Evolutionary conservation across 1,140 invertebrate genomes (phyloP), one percentile per base, ranked within the genome.

Genomic region (Ladona fulva): DNA sequence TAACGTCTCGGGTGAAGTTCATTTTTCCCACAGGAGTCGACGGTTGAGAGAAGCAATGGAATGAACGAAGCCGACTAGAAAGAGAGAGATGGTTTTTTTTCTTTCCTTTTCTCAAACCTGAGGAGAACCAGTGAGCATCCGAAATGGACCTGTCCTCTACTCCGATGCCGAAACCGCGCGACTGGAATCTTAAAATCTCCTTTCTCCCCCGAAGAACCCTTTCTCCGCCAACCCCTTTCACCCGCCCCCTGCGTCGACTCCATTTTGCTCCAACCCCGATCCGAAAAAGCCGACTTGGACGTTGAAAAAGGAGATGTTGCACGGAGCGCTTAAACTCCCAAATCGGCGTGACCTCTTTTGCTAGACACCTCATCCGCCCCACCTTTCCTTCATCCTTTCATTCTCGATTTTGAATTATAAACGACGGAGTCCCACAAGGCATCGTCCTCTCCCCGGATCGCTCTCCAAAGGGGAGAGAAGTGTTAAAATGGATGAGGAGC

Each of bases 331-430:
- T 37, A 37, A 37, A 22, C 52, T 22, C 52, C 52, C 52, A 22
- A 66, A 66, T 37, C 52, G 52, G 1, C n/a, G 52, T 66, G 52
- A 66, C 52, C 52, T 66, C 52, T 66, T 66, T 66, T 22, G 14
- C 52, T 66, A 66, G 52, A 66, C 52, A 66, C 52, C 52, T 66
- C 52, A 12, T 66, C 52, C 52, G 52, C n/a, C 14, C 29, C 52
- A 12, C 14, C 52, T 19, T 22, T 22, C 52, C 52, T 66, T 22
- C 14, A 66, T 22, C 52, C 52, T 66, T 22, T 66, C 52, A 12
- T 22, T 22, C 52, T 66, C 52, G n/a, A 66, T 66, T 66, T 66
- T 66, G 52, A 66, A 66, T 66, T 66, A 66, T 66, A 66, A 66
- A 66, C 52, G 52, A 66, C 52, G n/a, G 52, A 12, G 14, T 66